Percentiles rank a stretch among this genome's conserved stretches.
Evolutionary conservation across 2,797 vertebrate genomes (phyloP).

Genomic region (Allochrocebus solatus): DNA sequence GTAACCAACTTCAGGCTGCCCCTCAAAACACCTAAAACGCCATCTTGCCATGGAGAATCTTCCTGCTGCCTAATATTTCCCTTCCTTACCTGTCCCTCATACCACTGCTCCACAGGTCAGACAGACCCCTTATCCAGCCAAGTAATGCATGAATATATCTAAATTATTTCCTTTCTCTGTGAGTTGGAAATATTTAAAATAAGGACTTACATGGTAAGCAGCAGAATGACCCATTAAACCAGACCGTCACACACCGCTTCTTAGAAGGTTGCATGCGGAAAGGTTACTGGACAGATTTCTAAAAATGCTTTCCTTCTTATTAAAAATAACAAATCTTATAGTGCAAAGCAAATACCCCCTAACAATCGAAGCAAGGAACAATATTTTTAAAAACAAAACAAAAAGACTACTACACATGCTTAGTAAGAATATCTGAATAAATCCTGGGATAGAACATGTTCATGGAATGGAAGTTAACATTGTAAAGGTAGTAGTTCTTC

Average conservation of each 20-base stretch:
- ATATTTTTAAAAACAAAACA: constrained; percentile 17
- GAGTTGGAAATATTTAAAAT: neutral
- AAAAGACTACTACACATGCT: neutral
- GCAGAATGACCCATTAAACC: neutral
- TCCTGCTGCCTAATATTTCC: neutral
- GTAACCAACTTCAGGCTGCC: neutral
- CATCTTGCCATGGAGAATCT: neutral
- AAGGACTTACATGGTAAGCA: neutral
- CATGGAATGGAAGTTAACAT: constrained; percentile 3
- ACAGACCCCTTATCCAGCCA: neutral
- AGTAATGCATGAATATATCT: neutral
- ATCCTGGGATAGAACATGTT: neutral
- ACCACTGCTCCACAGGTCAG: neutral
- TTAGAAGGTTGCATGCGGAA: neutral
- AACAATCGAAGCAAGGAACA: neutral
- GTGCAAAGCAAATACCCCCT: neutral
- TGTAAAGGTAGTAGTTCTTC: neutral
- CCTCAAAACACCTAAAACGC: neutral
- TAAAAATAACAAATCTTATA: neutral
- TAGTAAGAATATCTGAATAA: neutral
- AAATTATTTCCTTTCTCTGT: neutral
- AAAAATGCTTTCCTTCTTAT: neutral
- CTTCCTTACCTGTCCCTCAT: neutral
- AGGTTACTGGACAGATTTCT: neutral
- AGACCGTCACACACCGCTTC: neutral